phyloP scores from a whole-genome alignment of 2,113 vertebrate species.

The Cariama cristata region DNA sequence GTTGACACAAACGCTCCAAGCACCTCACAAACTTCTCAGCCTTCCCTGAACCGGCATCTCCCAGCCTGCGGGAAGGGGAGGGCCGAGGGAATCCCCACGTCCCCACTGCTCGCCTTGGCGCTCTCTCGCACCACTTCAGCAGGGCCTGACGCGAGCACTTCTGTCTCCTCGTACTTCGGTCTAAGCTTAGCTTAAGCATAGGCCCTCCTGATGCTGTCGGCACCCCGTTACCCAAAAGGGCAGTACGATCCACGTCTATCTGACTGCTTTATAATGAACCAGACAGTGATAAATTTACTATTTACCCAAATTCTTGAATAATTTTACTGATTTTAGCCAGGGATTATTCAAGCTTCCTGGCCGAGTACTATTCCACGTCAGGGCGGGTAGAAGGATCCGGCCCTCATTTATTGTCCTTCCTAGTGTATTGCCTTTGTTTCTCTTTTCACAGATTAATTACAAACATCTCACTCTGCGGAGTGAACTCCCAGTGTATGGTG shows the following conservation, averaged over 20 bases:
- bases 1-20: fast-evolving
- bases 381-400: neutral
- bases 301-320: neutral
- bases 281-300: neutral
- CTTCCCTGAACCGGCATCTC: fast-evolving
- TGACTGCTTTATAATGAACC: neutral
- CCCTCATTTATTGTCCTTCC: neutral
- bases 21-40: neutral
- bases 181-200: neutral
- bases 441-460: constrained; percentile 58
- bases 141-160: fast-evolving
- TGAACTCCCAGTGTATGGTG: constrained; percentile 33
- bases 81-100: fast-evolving
- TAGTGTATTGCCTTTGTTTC: constrained; percentile 50
- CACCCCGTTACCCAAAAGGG: fast-evolving
- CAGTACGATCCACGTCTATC: fast-evolving
- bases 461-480: constrained; percentile 43
- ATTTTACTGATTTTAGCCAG: neutral
- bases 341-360: neutral
- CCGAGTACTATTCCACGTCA: fast-evolving
- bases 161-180: fast-evolving
- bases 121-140: neutral
- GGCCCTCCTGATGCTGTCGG: neutral
- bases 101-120: fast-evolving
- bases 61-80: fast-evolving